Base-by-base conservation (phyloP, 2,888 invertebrate genomes). In the Drosophila helvetica region DNA sequence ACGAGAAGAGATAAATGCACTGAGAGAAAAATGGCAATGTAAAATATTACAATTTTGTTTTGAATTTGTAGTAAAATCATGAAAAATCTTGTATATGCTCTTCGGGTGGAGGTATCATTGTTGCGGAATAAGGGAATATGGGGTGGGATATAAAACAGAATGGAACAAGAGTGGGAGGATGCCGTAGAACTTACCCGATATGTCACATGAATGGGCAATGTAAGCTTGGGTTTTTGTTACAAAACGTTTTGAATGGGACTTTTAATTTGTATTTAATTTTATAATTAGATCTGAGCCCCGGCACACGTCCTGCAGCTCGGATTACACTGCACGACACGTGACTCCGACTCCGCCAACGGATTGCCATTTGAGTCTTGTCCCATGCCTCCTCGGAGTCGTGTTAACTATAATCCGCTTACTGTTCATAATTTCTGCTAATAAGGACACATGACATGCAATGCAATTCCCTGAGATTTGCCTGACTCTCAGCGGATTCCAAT, bases 191-290 rank as follows among this genome's bases (percentile, higher is more conserved):
- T 48, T 27, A 47, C 15, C 17, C 22, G 22, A 7, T 25, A 30
- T 30, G 48, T 55, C 69, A 78, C 68, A 18, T 54, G 64, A 57
- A 53, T 67, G 51, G 65, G 67, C 51, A 17, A 38, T 12, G 38
- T 27, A 51, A 57, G 56, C 61, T 42, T 18, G 17, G 48, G 12
- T 52, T 57, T 27, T 25, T 27, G 66, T 86, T 74, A 55, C 68
- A 65, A 50, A 69, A 73, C 53, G 72, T 70, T 79, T 57, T 45
- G 33, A 74, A 61, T 48, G 50, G 60, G 53, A 46, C 52, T 86
- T 83, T 81, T 77, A 85, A 85, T 86, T 77, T 70, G 69, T 64
- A 65, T 83, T 82, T 85, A 88, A 85, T 85, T 85, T 88, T 78
- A 86, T 85, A 85, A 85, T 85, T 85, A 86, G 74, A 67, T 70